Base-by-base conservation (phyloP, 2,113 vertebrate genomes). In the Sylvia atricapilla region DNA sequence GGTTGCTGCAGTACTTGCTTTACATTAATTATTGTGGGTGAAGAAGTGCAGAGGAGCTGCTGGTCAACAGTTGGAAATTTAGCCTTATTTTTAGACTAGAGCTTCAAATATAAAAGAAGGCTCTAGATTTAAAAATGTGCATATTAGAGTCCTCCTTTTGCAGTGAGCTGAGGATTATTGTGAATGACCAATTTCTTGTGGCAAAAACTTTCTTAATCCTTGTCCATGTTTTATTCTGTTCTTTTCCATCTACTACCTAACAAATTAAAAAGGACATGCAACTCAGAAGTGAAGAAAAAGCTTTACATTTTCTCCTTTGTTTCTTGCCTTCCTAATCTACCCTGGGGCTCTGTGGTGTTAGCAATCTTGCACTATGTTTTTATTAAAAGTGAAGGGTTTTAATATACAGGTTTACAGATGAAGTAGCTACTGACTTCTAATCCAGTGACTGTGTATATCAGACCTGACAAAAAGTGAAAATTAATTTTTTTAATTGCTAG, bases 341-440 rank as follows among this genome's bases (percentile, higher is more conserved):
- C 75, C 85, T 88, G 82, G 30, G 56, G 91, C 63, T 90, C 58
- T 66, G 15, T 75, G 60, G 16, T 90, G 76, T 88, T 96, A 70
- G 75, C 47, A 80, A 3, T 85, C 63, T 83, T 86, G 79, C 19
- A 19, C 59, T 77, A 30, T 50, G 56, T 72, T 92, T 86, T 92
- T 92, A 95, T 85, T 93, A 85, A 69, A 94, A 93, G 58, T 74
- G 87, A 96, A 75, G 67, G 24, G 39, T 75, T 96, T 96, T 95
- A 95, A 90, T 90, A 93, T 83, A 70, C 44, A 88, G 43, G 19
- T 39, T 93, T 94, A 73, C 20, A 89, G 87, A 85, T 91, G 69
- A 94, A 92, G 81, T 89, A 89, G 44, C 60, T 87, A 21, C 72
- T 87, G 75, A 83, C n/a, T 89, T 93, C 49, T 89, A 84, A 84